Evolutionary conservation across 2,888 invertebrate species (phyloP).

Genomic region (Myathropa florea): DNA sequence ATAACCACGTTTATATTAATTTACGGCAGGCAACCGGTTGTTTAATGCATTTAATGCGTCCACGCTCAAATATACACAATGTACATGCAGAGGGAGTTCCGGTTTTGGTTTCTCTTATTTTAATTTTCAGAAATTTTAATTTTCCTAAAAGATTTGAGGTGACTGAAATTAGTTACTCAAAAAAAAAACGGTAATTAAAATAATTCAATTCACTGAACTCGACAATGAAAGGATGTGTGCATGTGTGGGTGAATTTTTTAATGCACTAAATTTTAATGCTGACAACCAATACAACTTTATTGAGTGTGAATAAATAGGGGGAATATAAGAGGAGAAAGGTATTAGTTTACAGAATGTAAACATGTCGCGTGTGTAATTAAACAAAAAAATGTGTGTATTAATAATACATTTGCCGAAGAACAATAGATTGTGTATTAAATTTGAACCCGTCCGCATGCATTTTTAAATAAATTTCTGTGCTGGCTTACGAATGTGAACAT

Average conservation of each 20-base stretch:
- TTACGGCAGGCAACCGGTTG: constrained; percentile 37
- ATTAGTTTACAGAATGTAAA: neutral
- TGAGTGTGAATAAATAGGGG: neutral
- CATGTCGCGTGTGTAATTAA: neutral
- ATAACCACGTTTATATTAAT: constrained; percentile 50
- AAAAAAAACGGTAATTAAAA: constrained; percentile 28
- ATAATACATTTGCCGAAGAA: too few species aligned
- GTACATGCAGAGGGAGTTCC: neutral
- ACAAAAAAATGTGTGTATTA: too few species aligned
- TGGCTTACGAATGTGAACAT: too few species aligned
- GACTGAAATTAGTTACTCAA: neutral
- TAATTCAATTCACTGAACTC: neutral
- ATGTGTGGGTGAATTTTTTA: neutral
- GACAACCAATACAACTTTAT: neutral
- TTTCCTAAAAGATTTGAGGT: neutral
- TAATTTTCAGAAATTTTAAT: neutral
- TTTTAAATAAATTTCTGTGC: too few species aligned
- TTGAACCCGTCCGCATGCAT: too few species aligned
- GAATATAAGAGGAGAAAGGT: neutral
- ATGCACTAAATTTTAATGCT: neutral
- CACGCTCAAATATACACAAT: too few species aligned
- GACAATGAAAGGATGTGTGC: neutral
- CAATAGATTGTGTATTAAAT: too few species aligned
- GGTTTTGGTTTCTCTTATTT: constrained; percentile 25
- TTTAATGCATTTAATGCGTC: neutral